These are phyloP conservation scores for Stenodera caucasica DNA, from an alignment of 2,888 invertebrate species.

Conservation along the genomic window DNA sequence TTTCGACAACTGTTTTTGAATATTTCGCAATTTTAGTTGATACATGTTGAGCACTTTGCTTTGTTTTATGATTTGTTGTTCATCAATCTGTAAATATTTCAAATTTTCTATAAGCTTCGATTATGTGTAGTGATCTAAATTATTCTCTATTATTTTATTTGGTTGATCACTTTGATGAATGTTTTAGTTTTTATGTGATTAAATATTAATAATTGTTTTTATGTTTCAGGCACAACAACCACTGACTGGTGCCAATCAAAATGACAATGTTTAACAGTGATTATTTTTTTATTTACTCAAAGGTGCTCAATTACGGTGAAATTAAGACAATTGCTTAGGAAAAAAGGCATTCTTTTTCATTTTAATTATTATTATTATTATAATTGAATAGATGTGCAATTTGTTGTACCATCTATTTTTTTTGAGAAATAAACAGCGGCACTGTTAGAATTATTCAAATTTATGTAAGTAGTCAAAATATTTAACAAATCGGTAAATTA, in stretches of 20 bases:
- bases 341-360: conserved; percentile 20
- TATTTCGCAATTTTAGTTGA: too few relatives aligned
- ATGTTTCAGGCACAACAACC: conserved; percentile 78
- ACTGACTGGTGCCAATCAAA: conserved; percentile 76
- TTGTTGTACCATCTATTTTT: conserved; percentile 19
- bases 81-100: too few relatives aligned
- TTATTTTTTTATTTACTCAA: conserved; percentile 26
- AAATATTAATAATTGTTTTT: conserved; percentile 50
- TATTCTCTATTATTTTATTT: not conserved
- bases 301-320: conserved; percentile 34
- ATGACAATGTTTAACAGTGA: conserved; percentile 71
- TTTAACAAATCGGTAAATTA: not conserved
- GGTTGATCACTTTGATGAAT: conserved; percentile 33
- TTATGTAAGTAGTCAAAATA: not conserved
- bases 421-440: conserved; percentile 4
- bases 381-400: conserved; percentile 17
- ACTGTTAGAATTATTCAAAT: conserved; percentile 17
- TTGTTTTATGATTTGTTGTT: too few relatives aligned
- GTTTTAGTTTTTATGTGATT: conserved; percentile 13
- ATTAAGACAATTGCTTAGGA: conserved; percentile 22
- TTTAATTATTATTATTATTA: conserved; percentile 10
- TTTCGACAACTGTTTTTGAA: too few relatives aligned
- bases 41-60: too few relatives aligned
- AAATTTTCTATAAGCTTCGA: too few relatives aligned
- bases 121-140: too few relatives aligned